phyloP scores from a whole-genome alignment of 2,113 vertebrate genomes.

The Cebidichthys violaceus region DNA sequence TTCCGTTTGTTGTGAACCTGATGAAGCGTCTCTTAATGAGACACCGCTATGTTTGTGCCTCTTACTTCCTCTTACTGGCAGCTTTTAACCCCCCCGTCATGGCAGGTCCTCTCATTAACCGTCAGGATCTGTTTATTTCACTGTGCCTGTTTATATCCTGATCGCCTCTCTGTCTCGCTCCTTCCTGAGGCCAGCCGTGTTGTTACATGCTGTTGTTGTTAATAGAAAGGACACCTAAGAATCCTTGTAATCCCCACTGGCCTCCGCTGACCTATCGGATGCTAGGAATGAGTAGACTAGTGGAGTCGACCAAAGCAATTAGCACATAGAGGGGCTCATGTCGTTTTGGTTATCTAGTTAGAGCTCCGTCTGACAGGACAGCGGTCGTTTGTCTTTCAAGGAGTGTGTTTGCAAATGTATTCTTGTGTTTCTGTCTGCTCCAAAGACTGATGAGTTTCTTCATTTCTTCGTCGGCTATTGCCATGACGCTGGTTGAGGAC shows the following conservation, averaged over 20 bases:
- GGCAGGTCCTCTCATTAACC: conserved; percentile 47
- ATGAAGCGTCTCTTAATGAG: conserved; percentile 64
- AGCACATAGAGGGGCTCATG: conserved; percentile 55
- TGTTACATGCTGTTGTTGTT: conserved; percentile 38
- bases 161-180: conserved; percentile 7
- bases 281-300: conserved; percentile 46
- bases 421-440: background rate
- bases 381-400: conserved; percentile 22
- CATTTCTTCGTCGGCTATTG: background rate
- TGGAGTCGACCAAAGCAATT: conserved; percentile 72
- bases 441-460: background rate
- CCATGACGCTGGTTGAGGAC: background rate
- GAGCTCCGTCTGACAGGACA: conserved; percentile 24
- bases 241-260: conserved; percentile 25
- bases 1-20: conserved; percentile 34
- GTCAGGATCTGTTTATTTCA: conserved; percentile 13
- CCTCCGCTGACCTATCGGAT: conserved; percentile 37
- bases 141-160: conserved; percentile 10
- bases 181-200: conserved; percentile 10
- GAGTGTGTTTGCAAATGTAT: background rate
- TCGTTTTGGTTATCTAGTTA: conserved; percentile 51
- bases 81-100: background rate
- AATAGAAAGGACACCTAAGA: conserved; percentile 39
- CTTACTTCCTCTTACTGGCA: conserved; percentile 21
- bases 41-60: conserved; percentile 30